Percentiles rank a stretch among this genome's conserved stretches.
Conservation (phyloP, 2,888 invertebrate genomes). For the Acrobasis consociella region DNA sequence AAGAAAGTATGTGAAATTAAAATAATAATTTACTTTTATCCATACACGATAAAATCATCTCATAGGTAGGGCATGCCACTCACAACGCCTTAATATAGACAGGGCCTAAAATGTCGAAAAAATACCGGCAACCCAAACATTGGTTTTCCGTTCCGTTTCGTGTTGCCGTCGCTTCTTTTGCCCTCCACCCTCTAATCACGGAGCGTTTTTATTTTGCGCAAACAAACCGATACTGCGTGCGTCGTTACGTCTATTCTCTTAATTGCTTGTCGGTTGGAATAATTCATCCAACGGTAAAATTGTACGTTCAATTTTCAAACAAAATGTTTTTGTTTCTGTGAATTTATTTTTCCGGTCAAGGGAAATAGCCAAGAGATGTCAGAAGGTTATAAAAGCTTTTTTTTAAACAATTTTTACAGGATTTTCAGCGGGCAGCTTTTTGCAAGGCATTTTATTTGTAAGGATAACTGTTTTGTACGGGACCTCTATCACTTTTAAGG, state of each 20-base stretch:
- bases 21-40: too few relatives aligned
- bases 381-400: too few relatives aligned
- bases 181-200: slow-evolving; percentile 11
- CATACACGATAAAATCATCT: too few relatives aligned
- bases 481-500: too few relatives aligned
- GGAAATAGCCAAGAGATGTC: not conserved
- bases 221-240: slow-evolving; percentile 1
- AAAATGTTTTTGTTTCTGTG: not conserved
- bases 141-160: slow-evolving; percentile 5
- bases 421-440: too few relatives aligned
- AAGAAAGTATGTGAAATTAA: too few relatives aligned
- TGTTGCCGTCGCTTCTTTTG: slow-evolving; percentile 10
- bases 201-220: not conserved
- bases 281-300: not conserved
- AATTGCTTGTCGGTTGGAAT: not conserved
- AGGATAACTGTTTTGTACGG: too few relatives aligned
- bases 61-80: too few relatives aligned
- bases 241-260: not conserved
- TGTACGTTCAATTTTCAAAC: not conserved
- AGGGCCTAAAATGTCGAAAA: not conserved
- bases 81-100: not conserved
- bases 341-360: not conserved
- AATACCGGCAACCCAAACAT: not conserved
- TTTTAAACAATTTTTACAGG: too few relatives aligned
- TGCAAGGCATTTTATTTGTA: too few relatives aligned